phyloP scores from a whole-genome alignment of 2,888 invertebrate genomes.

The Arge pagana region DNA sequence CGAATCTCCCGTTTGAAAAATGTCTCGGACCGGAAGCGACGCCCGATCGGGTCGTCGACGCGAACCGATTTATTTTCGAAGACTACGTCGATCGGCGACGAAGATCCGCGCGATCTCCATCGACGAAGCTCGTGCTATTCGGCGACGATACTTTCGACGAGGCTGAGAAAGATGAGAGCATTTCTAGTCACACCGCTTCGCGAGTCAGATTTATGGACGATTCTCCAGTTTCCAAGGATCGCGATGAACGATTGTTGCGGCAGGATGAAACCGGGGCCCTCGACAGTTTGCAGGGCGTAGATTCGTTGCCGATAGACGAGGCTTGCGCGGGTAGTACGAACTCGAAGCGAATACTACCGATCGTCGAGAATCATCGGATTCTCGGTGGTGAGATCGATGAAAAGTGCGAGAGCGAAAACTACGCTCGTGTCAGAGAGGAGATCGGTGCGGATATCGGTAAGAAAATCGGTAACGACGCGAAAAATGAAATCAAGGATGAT shows the following conservation, averaged over 20 bases:
- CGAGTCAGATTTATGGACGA: slow-evolving; percentile 49
- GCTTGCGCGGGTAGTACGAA: not conserved
- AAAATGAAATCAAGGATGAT: too few species aligned
- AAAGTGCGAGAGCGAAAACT: too few species aligned
- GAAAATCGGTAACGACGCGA: too few species aligned
- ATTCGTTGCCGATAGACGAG: slow-evolving; percentile 26
- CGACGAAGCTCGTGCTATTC: slow-evolving; percentile 20
- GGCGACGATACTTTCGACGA: slow-evolving; percentile 27
- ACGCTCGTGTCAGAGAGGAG: too few species aligned
- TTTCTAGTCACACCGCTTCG: slow-evolving; percentile 25
- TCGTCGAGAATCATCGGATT: too few species aligned
- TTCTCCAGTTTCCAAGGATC: slow-evolving; percentile 37
- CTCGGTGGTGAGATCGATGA: too few species aligned
- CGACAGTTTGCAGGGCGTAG: slow-evolving; percentile 28
- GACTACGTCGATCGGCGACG: slow-evolving; percentile 46
- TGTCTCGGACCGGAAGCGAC: slow-evolving; percentile 29
- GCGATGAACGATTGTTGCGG: too few species aligned
- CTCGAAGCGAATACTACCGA: too few species aligned
- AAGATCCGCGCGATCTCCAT: slow-evolving; percentile 27
- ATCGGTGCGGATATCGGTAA: too few species aligned
- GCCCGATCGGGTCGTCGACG: slow-evolving; percentile 11
- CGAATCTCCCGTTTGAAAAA: slow-evolving; percentile 49
- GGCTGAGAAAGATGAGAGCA: slow-evolving; percentile 9
- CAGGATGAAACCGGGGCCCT: slow-evolving; percentile 22
- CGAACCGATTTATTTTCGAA: slow-evolving; percentile 45